Percentiles rank a stretch among this genome's conserved stretches.
These are phyloP conservation scores for Acromyrmex echinatior DNA, from an alignment of 1,140 invertebrate species.

Conservation along the genomic window DNA sequence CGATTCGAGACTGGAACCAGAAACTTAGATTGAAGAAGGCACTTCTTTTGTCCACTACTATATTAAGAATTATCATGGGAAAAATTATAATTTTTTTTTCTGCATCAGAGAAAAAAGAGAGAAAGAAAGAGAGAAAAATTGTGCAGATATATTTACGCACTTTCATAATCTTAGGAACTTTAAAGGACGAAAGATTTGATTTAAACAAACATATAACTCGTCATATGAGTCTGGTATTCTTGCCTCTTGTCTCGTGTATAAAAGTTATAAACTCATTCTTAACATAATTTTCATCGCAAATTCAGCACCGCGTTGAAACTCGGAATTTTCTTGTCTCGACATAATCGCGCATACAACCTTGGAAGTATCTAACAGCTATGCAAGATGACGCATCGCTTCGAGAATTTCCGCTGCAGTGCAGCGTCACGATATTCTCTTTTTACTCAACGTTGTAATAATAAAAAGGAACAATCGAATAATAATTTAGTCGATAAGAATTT, in stretches of 20 bases:
- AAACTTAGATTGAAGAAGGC: conserved; percentile 53
- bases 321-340: conserved; percentile 23
- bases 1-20: conserved; percentile 22
- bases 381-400: conserved; percentile 43
- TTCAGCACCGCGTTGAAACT: conserved; percentile 16
- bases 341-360: conserved; percentile 51
- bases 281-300: conserved; percentile 28
- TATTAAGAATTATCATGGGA: conserved; percentile 35
- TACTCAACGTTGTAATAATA: conserved; percentile 9
- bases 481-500: conserved; percentile 33
- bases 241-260: neutral
- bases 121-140: neutral
- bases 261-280: conserved; percentile 26
- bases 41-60: conserved; percentile 1
- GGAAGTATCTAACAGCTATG: conserved; percentile 41
- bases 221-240: neutral
- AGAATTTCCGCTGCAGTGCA: conserved; percentile 46
- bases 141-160: conserved; percentile 24
- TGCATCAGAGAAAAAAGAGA: neutral
- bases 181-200: neutral
- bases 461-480: neutral
- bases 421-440: conserved; percentile 44
- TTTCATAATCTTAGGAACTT: neutral
- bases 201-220: neutral
- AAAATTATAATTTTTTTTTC: conserved; percentile 34